Percentiles rank a stretch among this genome's conserved stretches.
Evolutionary conservation across 2,113 vertebrate species (phyloP).

Genomic region (Petromus typicus): DNA sequence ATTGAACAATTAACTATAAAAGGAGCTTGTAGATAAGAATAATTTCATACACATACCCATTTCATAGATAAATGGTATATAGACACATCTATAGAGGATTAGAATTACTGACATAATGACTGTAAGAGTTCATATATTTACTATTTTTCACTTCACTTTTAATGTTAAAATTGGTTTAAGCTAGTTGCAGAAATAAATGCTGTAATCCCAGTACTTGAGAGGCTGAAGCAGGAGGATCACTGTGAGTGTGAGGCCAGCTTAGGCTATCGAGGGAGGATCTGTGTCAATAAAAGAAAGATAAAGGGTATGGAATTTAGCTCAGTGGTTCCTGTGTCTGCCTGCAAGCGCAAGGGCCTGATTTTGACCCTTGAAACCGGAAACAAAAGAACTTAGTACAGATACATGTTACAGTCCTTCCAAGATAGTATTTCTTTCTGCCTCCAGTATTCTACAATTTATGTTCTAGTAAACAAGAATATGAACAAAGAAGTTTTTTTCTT

Average conservation of each 20-base stretch:
- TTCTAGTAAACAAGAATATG: not conserved
- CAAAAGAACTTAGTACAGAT: not conserved
- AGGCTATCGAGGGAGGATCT: not conserved
- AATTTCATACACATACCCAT: not conserved
- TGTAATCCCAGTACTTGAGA: too few species aligned
- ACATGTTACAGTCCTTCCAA: not conserved
- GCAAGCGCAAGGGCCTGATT: too few species aligned
- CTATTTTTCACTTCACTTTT: conserved; percentile 32
- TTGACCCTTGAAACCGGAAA: too few species aligned
- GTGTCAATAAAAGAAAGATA: not conserved
- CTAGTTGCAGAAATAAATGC: not conserved
- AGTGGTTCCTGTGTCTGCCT: too few species aligned
- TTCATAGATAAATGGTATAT: not conserved
- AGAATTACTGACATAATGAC: conserved; percentile 27
- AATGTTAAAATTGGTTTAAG: conserved; percentile 1
- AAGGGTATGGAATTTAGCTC: not conserved
- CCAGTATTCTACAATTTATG: conserved; percentile 6
- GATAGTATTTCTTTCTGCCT: conserved; percentile 6
- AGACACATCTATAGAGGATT: not conserved
- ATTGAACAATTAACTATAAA: not conserved
- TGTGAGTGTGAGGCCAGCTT: not conserved
- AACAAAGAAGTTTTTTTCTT: conserved; percentile 11
- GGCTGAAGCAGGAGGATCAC: not conserved
- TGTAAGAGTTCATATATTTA: not conserved
- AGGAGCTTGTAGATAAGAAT: not conserved